Percentiles rank a stretch among this genome's conserved stretches.
phyloP scores from a whole-genome alignment of 1,140 invertebrate genomes.

The Paracyclopina nana region DNA sequence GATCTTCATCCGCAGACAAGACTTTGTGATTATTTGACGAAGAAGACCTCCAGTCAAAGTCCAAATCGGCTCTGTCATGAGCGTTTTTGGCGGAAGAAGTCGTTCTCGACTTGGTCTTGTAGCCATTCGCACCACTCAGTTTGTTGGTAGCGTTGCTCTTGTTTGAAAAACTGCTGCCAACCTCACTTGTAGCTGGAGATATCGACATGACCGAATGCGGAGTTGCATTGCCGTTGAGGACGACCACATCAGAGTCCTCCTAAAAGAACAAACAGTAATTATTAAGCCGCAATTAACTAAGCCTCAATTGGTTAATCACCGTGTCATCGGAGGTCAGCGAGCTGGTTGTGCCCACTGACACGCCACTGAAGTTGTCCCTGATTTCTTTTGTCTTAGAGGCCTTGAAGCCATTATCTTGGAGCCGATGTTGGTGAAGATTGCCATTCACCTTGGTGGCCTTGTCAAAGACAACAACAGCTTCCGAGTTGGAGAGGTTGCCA shows the following conservation, averaged over 20 bases:
- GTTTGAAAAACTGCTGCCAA: constrained; percentile 1
- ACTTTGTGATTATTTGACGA: not conserved
- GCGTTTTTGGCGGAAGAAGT: not conserved
- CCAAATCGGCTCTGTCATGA: not conserved
- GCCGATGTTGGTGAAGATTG: too few relatives aligned
- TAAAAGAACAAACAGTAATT: not conserved
- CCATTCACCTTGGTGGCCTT: too few relatives aligned
- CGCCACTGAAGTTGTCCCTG: not conserved
- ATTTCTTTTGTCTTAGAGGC: not conserved
- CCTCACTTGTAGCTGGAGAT: constrained; percentile 11
- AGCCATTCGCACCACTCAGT: not conserved
- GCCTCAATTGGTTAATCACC: not conserved
- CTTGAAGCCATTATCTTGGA: too few relatives aligned
- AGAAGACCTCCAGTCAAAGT: not conserved
- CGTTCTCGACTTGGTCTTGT: not conserved
- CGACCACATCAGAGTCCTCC: constrained; percentile 8
- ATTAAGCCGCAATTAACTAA: not conserved
- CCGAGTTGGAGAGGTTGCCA: too few relatives aligned
- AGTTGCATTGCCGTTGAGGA: not conserved
- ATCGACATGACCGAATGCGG: constrained; percentile 14
- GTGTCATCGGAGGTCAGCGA: not conserved
- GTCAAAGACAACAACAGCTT: too few relatives aligned
- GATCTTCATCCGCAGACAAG: not conserved
- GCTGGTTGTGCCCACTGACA: not conserved
- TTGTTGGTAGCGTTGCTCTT: not conserved